Conservation (phyloP, 2,888 invertebrate genomes). For the Drosophila emarginata region DNA sequence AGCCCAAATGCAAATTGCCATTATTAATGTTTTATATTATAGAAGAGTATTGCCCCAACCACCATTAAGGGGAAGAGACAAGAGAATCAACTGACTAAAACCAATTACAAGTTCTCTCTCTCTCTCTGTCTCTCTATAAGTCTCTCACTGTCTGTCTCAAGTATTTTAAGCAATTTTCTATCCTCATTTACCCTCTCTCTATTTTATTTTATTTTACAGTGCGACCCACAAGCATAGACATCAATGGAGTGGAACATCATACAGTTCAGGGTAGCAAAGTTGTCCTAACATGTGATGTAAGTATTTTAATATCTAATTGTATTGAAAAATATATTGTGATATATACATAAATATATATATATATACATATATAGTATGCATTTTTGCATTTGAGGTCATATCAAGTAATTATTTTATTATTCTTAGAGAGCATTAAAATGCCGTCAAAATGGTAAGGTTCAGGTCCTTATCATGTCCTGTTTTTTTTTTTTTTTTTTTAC, state of each 20-base stretch:
- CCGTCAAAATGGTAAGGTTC: not conserved
- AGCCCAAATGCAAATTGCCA: constrained; percentile 58
- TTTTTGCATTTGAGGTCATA: not conserved
- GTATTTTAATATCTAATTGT: constrained; percentile 37
- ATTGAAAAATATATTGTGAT: no score
- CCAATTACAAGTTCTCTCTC: constrained; percentile 56
- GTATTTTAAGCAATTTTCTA: constrained; percentile 60
- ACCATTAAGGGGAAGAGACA: constrained; percentile 15
- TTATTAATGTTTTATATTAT: constrained; percentile 68
- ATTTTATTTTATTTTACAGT: constrained; percentile 84
- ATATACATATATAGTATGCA: not conserved
- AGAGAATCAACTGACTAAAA: constrained; percentile 48
- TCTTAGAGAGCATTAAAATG: not conserved
- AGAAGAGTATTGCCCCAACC: constrained; percentile 19
- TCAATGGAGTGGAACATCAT: constrained; percentile 90
- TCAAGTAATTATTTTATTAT: not conserved
- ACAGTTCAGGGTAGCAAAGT: constrained; percentile 91
- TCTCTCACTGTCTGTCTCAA: constrained; percentile 87
- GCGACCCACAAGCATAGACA: constrained; percentile 89
- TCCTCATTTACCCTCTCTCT: constrained; percentile 17
- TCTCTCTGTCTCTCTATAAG: constrained; percentile 24
- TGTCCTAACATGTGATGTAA: constrained; percentile 87
- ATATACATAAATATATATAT: not conserved
- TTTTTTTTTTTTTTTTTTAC: no score
- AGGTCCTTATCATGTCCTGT: constrained; percentile 2